Percentiles rank a stretch among this genome's conserved stretches.
These are phyloP conservation scores for Grammatotria lemairii DNA, from an alignment of 2,113 vertebrate genomes.

Conservation along the genomic window DNA sequence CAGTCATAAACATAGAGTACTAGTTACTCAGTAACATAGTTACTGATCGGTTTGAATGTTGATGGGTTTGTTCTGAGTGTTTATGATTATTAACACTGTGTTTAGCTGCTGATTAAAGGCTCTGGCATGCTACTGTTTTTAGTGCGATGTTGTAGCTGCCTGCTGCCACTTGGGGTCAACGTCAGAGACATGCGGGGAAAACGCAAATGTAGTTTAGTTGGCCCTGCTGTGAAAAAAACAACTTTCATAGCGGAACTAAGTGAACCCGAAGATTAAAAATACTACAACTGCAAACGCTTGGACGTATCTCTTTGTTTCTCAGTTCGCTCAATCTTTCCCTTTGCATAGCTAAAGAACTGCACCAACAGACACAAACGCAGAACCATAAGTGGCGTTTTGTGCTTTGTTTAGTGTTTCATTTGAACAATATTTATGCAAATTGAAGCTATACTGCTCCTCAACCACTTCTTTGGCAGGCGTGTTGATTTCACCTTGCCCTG, in stretches of 20 bases:
- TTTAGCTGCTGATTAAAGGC: neutral
- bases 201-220: neutral
- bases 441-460: neutral
- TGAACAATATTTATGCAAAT: neutral
- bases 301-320: neutral
- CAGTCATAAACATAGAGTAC: neutral
- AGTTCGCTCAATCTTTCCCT: neutral
- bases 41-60: neutral
- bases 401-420: neutral
- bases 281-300: neutral
- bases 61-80: neutral
- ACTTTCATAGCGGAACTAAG: neutral
- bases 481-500: neutral
- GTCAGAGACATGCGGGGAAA: neutral
- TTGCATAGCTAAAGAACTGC: neutral
- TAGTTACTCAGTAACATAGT: neutral
- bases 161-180: neutral
- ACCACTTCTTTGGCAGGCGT: neutral
- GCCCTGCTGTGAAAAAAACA: too few relatives aligned
- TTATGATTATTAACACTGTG: neutral
- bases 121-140: neutral
- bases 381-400: neutral
- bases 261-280: neutral
- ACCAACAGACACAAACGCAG: neutral
- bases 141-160: neutral